Conservation (phyloP, 2,888 invertebrate genomes). For the Diplolepis rosae region DNA sequence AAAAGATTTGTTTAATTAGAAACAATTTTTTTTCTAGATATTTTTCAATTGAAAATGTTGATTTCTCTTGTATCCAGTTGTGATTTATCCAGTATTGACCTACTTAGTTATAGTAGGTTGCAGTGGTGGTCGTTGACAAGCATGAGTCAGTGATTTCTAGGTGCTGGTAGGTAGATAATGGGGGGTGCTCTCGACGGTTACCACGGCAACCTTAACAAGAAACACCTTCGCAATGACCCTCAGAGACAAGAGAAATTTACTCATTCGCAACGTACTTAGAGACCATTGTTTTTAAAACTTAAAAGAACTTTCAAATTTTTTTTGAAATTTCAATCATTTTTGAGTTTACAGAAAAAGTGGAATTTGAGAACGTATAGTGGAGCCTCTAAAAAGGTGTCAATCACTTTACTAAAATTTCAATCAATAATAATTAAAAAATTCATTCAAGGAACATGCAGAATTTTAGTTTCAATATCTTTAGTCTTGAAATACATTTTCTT, state of each 20-base stretch:
- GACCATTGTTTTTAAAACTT: not conserved
- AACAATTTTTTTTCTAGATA: too few relatives aligned
- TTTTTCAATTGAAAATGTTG: not conserved
- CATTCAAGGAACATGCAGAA: not conserved
- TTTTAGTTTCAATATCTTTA: too few relatives aligned
- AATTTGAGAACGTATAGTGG: too few relatives aligned
- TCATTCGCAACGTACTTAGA: not conserved
- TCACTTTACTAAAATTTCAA: too few relatives aligned
- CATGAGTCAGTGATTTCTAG: conserved; percentile 39
- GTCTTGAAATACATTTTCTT: too few relatives aligned
- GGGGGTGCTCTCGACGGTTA: conserved; percentile 66
- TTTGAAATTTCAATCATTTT: too few relatives aligned
- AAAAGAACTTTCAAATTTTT: not conserved
- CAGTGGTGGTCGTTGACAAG: conserved; percentile 43
- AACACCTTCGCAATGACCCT: conserved; percentile 66
- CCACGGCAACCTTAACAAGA: conserved; percentile 71
- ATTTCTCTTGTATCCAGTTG: conserved; percentile 43
- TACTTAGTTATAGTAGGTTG: conserved; percentile 59
- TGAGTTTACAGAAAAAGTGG: too few relatives aligned
- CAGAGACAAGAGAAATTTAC: conserved; percentile 40
- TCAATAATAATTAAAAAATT: too few relatives aligned
- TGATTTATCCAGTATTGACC: conserved; percentile 72
- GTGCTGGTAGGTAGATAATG: conserved; percentile 47
- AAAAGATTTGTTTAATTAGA: too few relatives aligned
- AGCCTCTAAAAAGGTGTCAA: too few relatives aligned